Base-by-base conservation (phyloP, 2,113 vertebrate genomes). In the Oncorhynchus masou region DNA sequence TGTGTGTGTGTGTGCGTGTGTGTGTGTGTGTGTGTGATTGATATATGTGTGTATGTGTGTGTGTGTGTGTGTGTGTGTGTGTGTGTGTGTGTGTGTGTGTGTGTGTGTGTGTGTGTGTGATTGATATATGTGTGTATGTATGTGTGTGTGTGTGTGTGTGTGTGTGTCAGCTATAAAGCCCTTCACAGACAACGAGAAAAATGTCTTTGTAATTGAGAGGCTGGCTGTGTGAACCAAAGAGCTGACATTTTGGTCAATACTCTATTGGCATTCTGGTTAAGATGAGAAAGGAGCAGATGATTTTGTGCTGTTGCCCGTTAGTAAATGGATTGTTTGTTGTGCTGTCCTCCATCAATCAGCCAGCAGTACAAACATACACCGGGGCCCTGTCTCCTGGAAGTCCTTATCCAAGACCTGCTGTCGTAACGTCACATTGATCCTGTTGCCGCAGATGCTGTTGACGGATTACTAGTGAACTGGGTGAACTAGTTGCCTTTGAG, bases 181-280 rank as follows among this genome's bases (percentile, higher is more conserved):
- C 73, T 70, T 6, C 69, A 71, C 80, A 82, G 86, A 86, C 88
- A 91, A 89, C 88, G 86, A 86, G 89, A 91, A 88, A 89, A 89
- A 90, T 83, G 81, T 79, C 45, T 8, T 45, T 54, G 66, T 84
- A 76, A 81, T 76, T 74, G 71, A 4, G 71, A 85, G 87, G 86
- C 87, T 0, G 84, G 86, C 83, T 77, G 83, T 81, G 68, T 84
- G 19, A 62, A 86, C 74, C 75, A 81, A 79, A 71, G 54, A 67
- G 60, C 12, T 86, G 93, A 89, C 83, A 87, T 73, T 90, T 91
- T 90, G 83, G 88, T 94, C 94, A 93, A 94, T 95, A 93, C 20
- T 67, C 74, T 93, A 95, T 94, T 88, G 93, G 81, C 91, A 91
- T 85, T 88, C 76, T 82, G 85, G 88, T 95, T 95, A 93, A 70